These are phyloP conservation scores for Numenius phaeopus DNA, from an alignment of 2,797 vertebrate genomes.

Conservation along the genomic window DNA sequence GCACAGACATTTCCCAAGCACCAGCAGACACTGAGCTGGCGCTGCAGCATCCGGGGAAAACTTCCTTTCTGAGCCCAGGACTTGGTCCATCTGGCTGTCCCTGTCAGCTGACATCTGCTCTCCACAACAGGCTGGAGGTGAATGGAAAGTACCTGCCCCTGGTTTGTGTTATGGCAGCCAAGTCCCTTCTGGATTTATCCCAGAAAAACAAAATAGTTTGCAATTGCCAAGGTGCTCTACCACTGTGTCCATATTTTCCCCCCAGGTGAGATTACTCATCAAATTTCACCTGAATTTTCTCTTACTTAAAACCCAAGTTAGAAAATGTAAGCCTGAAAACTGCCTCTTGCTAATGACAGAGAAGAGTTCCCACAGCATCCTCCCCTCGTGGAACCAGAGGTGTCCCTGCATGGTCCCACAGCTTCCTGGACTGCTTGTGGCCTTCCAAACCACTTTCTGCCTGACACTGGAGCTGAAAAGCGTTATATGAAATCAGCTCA, in stretches of 20 bases:
- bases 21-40: no score
- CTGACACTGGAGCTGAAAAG: not conserved
- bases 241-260: not conserved
- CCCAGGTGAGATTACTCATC: not conserved
- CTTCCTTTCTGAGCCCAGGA: not conserved
- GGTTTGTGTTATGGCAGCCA: not conserved
- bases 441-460: not conserved
- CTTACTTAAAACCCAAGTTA: not conserved
- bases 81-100: not conserved
- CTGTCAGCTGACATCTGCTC: not conserved
- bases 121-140: not conserved
- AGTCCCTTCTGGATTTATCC: not conserved
- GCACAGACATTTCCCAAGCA: not conserved
- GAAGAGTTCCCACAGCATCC: not conserved
- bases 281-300: not conserved
- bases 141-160: not conserved
- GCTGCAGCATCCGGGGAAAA: not conserved
- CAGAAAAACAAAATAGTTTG: not conserved
- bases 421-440: not conserved
- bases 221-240: not conserved
- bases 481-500: not conserved
- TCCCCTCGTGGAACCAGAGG: no score
- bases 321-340: not conserved
- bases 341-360: not conserved
- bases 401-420: fast-evolving